phyloP scores from a whole-genome alignment of 2,797 vertebrate species.

The Dipus sagitta region DNA sequence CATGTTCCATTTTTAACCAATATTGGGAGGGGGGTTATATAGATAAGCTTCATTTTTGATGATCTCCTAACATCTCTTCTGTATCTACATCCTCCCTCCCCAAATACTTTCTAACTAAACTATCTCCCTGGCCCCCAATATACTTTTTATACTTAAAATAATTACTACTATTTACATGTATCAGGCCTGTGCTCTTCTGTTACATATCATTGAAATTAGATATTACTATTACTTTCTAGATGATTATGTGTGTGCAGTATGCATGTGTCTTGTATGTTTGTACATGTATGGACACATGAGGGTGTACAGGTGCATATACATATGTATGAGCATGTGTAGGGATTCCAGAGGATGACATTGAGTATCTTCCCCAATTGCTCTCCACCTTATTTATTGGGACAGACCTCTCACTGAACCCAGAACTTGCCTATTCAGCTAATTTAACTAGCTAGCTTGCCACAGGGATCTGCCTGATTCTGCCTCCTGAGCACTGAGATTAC shows the following conservation, averaged over 20 bases:
- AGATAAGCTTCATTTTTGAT: background rate
- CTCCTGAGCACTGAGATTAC: too few relatives aligned
- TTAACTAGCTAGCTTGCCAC: too few relatives aligned
- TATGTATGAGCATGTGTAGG: too few relatives aligned
- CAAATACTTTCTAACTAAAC: constrained; percentile 2
- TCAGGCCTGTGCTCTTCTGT: constrained; percentile 6
- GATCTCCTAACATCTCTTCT: constrained; percentile 21
- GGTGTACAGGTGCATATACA: too few relatives aligned
- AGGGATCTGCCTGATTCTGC: too few relatives aligned
- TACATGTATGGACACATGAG: too few relatives aligned
- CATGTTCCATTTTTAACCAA: background rate
- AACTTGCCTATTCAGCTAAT: too few relatives aligned
- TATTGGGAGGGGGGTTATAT: constrained; percentile 25
- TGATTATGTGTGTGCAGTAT: background rate
- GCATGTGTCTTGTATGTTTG: too few relatives aligned
- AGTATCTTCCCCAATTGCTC: too few relatives aligned
- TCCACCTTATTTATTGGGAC: too few relatives aligned
- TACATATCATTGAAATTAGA: constrained; percentile 43
- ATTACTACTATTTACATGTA: constrained; percentile 40
- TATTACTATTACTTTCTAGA: background rate
- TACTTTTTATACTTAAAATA: constrained; percentile 18
- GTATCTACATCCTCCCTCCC: constrained; percentile 9
- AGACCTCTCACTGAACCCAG: too few relatives aligned
- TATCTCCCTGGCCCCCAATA: background rate
- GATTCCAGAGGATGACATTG: too few relatives aligned